Percentiles rank a stretch among this genome's conserved stretches.
Conservation (phyloP, 2,888 invertebrate species). For the Zaprionus lineosus region DNA sequence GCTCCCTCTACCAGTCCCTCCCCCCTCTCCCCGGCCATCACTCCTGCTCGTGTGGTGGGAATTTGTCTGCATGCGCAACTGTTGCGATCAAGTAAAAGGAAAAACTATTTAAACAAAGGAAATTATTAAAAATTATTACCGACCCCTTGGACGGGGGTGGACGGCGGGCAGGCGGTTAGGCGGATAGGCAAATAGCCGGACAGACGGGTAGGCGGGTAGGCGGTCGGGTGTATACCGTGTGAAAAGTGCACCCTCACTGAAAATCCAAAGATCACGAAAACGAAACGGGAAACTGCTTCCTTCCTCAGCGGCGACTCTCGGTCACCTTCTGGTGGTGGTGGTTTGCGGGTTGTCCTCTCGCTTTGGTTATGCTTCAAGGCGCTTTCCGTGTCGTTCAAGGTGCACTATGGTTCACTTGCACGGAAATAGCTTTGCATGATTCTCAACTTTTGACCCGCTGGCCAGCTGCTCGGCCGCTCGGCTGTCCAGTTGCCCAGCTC, state of each 20-base stretch:
- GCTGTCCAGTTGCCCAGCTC: no score
- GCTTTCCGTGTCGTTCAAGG: slow-evolving; percentile 40
- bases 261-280: no score
- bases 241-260: slow-evolving; percentile 64
- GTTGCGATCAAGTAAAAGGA: slow-evolving; percentile 58
- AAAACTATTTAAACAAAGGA: slow-evolving; percentile 78
- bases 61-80: slow-evolving; percentile 62
- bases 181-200: no score
- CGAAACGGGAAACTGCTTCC: slow-evolving; percentile 55
- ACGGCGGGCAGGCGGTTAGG: neutral
- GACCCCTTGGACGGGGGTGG: no score
- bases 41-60: slow-evolving; percentile 59
- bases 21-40: no score
- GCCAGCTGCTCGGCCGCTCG: slow-evolving; percentile 53
- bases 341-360: slow-evolving; percentile 28
- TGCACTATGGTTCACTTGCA: slow-evolving; percentile 49
- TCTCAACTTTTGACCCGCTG: slow-evolving; percentile 30
- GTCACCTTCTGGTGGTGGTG: slow-evolving; percentile 18
- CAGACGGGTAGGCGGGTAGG: no score
- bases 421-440: slow-evolving; percentile 61
- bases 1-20: no score
- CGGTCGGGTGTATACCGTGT: slow-evolving; percentile 58
- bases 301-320: slow-evolving; percentile 30
- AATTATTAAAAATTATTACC: slow-evolving; percentile 80
- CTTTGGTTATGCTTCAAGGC: slow-evolving; percentile 64